phyloP scores from a whole-genome alignment of 2,888 invertebrate species.

The Drosophila subquinaria region DNA sequence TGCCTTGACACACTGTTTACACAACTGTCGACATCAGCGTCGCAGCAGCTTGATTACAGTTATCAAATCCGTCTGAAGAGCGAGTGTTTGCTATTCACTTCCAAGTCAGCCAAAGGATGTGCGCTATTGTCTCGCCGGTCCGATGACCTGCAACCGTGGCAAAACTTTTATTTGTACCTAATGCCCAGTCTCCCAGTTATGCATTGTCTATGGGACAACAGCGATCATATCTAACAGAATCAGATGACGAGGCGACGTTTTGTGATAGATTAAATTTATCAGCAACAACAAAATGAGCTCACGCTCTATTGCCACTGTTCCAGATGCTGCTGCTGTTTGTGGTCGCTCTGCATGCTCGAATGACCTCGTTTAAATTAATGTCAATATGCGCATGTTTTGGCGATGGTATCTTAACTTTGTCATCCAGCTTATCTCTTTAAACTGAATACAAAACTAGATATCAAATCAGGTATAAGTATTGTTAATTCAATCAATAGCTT shows the following conservation, averaged over 20 bases:
- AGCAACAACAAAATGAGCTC: slow-evolving; percentile 31
- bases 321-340: slow-evolving; percentile 28
- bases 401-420: slow-evolving; percentile 52
- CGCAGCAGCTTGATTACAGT: slow-evolving; percentile 27
- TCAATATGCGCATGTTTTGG: slow-evolving; percentile 19
- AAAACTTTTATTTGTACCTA: slow-evolving; percentile 50
- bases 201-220: slow-evolving; percentile 23
- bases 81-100: slow-evolving; percentile 5
- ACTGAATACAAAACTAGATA: slow-evolving; percentile 11
- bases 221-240: slow-evolving; percentile 27
- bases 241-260: slow-evolving; percentile 22
- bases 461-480: not conserved
- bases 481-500: not conserved
- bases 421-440: slow-evolving; percentile 10
- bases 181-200: slow-evolving; percentile 20
- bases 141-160: slow-evolving; percentile 65
- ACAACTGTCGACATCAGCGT: slow-evolving; percentile 32
- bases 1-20: slow-evolving; percentile 27
- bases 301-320: slow-evolving; percentile 1
- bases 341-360: slow-evolving; percentile 52
- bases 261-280: slow-evolving; percentile 60
- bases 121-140: slow-evolving; percentile 45
- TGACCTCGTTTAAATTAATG: slow-evolving; percentile 72
- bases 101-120: slow-evolving; percentile 42
- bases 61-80: slow-evolving; percentile 61